These are phyloP conservation scores for Kryptolebias ocellatus DNA, from an alignment of 2,797 vertebrate genomes.

Conservation along the genomic window DNA sequence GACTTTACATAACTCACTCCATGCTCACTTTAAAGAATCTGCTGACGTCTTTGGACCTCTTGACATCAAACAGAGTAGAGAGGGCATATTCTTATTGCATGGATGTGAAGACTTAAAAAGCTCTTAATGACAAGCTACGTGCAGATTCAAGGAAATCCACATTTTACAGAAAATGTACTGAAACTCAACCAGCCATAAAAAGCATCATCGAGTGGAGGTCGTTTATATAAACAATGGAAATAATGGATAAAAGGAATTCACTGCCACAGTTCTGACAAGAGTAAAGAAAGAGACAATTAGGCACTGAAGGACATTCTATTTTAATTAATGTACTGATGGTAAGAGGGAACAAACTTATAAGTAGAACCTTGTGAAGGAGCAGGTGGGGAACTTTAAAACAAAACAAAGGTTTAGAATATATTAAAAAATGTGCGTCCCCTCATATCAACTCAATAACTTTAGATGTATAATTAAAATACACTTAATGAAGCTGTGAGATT, in stretches of 20 bases:
- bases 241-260: neutral
- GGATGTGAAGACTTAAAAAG: conserved; percentile 1
- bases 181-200: conserved; percentile 16
- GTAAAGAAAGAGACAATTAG: conserved; percentile 15
- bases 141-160: conserved; percentile 4
- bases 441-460: conserved; percentile 9
- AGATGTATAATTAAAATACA: conserved; percentile 26
- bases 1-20: conserved; percentile 2
- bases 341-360: conserved; percentile 9
- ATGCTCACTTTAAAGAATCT: conserved; percentile 24
- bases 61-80: neutral
- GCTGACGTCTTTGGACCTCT: neutral
- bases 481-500: neutral
- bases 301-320: neutral
- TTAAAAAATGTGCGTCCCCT: neutral
- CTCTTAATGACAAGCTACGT: neutral
- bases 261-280: conserved; percentile 8
- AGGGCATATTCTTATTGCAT: neutral
- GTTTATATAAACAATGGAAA: conserved; percentile 24
- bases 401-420: neutral
- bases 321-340: conserved; percentile 3
- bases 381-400: neutral
- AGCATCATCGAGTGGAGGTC: conserved; percentile 1
- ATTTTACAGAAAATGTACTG: neutral
- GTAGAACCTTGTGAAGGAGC: conserved; percentile 13